phyloP scores from a whole-genome alignment of 1,140 invertebrate genomes.

The Drosophila serrata region DNA sequence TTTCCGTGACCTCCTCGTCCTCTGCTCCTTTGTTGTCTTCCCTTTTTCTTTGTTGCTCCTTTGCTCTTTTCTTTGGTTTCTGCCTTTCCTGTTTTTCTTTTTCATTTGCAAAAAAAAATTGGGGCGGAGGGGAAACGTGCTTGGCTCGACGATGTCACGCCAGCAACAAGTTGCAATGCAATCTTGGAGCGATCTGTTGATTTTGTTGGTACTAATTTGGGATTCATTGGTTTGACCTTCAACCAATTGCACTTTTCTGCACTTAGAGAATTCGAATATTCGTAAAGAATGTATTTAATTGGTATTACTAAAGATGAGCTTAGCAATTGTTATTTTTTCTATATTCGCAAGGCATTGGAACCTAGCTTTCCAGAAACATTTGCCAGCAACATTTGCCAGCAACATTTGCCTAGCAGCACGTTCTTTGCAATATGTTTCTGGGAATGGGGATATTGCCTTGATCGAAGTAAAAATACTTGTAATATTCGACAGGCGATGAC shows the following conservation, averaged over 20 bases:
- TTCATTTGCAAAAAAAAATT: constrained; percentile 6
- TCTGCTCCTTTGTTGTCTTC: constrained; percentile 1
- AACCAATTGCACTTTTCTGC: background rate
- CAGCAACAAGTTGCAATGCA: constrained; percentile 18
- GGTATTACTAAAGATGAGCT: background rate
- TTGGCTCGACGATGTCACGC: constrained; percentile 2
- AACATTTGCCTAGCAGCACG: background rate
- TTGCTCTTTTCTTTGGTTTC: background rate
- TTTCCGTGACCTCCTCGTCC: constrained; percentile 6
- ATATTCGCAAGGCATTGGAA: background rate
- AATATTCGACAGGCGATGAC: background rate
- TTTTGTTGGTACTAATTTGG: constrained; percentile 7
- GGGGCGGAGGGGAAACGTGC: constrained; percentile 9
- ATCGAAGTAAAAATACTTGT: background rate
- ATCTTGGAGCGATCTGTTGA: background rate
- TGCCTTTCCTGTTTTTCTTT: background rate
- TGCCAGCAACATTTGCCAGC: background rate
- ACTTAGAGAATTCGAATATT: background rate
- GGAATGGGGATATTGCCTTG: too few species aligned
- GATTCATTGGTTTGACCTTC: constrained; percentile 8
- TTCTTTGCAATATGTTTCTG: background rate
- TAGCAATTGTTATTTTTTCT: background rate
- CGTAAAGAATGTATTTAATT: background rate
- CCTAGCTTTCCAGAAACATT: background rate
- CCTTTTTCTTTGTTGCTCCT: background rate